phyloP scores from a whole-genome alignment of 2,113 vertebrate species.

The Andinoacara biseriatus region DNA sequence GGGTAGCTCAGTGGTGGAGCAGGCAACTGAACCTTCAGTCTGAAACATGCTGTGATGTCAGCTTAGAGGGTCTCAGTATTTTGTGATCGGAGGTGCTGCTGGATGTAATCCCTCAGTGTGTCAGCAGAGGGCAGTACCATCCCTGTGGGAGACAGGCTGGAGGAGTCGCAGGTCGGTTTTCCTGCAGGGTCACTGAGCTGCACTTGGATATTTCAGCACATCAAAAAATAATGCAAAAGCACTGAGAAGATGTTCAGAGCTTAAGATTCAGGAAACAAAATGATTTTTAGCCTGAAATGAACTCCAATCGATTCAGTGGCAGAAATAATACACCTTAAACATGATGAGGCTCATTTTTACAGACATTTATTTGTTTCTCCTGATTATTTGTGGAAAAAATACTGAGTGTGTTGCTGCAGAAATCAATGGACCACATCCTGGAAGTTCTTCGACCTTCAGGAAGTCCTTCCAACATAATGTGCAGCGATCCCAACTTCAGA shows the following conservation, averaged over 20 bases:
- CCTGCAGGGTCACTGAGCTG: not conserved
- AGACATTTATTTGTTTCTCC: not conserved
- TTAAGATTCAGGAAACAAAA: not conserved
- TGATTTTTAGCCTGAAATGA: not conserved
- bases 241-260: too few relatives aligned
- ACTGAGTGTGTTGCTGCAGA: not conserved
- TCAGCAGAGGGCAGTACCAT: not conserved
- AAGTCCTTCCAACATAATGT: not conserved
- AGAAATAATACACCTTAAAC: too few relatives aligned
- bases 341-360: too few relatives aligned
- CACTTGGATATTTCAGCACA: not conserved
- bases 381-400: not conserved
- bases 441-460: not conserved
- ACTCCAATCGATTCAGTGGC: too few relatives aligned
- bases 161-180: not conserved
- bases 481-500: not conserved
- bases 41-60: too few relatives aligned
- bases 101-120: not conserved
- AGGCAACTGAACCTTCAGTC: too few relatives aligned
- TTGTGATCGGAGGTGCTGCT: not conserved
- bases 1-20: too few relatives aligned
- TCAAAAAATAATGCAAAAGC: not conserved
- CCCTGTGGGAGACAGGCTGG: not conserved
- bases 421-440: not conserved
- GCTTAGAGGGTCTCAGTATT: not conserved